Percentiles rank a stretch among this genome's conserved stretches.
Evolutionary conservation across 2,113 vertebrate genomes (phyloP).

Genomic region (Heterotilapia buettikoferi): DNA sequence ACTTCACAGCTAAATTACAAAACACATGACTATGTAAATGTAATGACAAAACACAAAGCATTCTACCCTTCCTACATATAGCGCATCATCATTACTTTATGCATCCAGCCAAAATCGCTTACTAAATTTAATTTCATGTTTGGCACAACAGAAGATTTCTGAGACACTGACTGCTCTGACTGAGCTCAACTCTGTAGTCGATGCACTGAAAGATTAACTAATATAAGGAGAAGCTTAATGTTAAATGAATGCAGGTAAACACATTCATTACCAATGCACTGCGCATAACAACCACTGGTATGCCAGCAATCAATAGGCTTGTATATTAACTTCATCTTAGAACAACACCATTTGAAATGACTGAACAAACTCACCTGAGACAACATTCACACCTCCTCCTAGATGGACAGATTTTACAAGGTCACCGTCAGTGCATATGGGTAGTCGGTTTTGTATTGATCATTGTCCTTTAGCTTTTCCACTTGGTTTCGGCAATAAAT

Average conservation of each 20-base stretch:
- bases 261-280: not conserved
- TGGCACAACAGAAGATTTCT: not conserved
- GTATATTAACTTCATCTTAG: not conserved
- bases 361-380: constrained; percentile 17
- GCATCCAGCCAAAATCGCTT: not conserved
- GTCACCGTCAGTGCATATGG: not conserved
- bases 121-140: not conserved
- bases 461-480: constrained; percentile 8
- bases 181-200: not conserved
- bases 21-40: not conserved
- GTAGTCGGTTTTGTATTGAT: constrained; percentile 27
- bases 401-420: constrained; percentile 18
- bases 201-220: not conserved
- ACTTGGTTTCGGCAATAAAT: constrained; percentile 35
- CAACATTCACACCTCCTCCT: not conserved
- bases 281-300: not conserved
- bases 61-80: not conserved
- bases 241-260: not conserved
- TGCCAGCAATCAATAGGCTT: constrained; percentile 9
- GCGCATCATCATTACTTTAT: not conserved
- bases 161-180: not conserved
- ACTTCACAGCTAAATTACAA: not conserved
- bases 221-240: not conserved
- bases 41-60: not conserved
- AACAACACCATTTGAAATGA: not conserved